Evolutionary conservation across 2,113 vertebrate genomes (phyloP).

Genomic region (Takifugu bimaculatus): DNA sequence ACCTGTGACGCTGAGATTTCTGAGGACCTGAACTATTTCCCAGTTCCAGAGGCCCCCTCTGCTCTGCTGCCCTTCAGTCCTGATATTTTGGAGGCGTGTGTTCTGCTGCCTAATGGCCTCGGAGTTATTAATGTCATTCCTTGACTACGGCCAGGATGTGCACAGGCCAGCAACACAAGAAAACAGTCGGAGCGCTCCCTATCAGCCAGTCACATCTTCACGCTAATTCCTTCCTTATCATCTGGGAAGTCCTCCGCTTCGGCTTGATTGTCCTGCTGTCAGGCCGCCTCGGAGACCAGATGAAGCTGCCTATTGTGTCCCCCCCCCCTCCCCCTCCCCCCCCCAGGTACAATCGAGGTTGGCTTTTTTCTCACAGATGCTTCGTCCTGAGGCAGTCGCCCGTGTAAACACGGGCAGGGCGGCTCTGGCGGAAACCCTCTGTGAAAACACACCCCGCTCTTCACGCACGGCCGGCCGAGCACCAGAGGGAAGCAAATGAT

Average conservation of each 20-base stretch:
- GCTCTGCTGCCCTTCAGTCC: too few species aligned
- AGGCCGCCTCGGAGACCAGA: constrained; percentile 9
- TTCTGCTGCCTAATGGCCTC: background rate
- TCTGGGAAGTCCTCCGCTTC: constrained; percentile 15
- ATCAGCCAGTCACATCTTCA: constrained; percentile 16
- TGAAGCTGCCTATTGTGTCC: constrained; percentile 26
- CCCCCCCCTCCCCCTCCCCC: background rate
- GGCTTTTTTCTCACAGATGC: constrained; percentile 20
- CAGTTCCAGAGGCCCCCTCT: background rate
- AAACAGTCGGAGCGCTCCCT: background rate
- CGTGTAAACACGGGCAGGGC: constrained; percentile 16
- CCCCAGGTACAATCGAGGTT: constrained; percentile 1
- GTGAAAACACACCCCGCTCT: constrained; percentile 44
- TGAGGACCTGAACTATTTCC: constrained; percentile 10
- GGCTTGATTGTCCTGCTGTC: constrained; percentile 28
- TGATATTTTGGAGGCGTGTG: constrained; percentile 2
- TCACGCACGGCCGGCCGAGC: constrained; percentile 13
- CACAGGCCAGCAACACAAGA: constrained; percentile 2
- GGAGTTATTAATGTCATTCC: background rate
- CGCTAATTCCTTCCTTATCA: constrained; percentile 23
- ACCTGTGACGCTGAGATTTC: background rate
- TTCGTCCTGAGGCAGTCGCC: constrained; percentile 47
- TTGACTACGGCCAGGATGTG: constrained; percentile 29
- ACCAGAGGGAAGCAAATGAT: constrained; percentile 13
- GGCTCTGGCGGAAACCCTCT: constrained; percentile 39